phyloP scores from a whole-genome alignment of 2,888 invertebrate species.

The Leptopilina myrica region DNA sequence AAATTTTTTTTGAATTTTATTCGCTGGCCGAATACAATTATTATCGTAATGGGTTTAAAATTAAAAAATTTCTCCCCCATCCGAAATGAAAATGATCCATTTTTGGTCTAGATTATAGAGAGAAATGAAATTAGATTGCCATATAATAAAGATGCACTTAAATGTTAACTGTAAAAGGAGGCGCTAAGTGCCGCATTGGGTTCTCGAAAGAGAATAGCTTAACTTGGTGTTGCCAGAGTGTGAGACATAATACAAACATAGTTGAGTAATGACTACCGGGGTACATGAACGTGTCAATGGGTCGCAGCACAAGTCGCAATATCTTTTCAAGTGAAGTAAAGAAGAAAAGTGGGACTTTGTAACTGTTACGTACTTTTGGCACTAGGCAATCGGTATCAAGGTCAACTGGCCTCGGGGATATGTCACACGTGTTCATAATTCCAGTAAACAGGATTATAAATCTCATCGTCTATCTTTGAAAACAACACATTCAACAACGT shows the following conservation, averaged over 20 bases:
- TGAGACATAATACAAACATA: slow-evolving; percentile 38
- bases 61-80: too few species aligned
- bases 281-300: slow-evolving; percentile 36
- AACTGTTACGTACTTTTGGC: slow-evolving; percentile 40
- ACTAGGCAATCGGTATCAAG: slow-evolving; percentile 40
- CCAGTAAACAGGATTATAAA: slow-evolving; percentile 37
- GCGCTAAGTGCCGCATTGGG: slow-evolving; percentile 18
- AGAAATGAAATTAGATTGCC: slow-evolving; percentile 9
- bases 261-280: slow-evolving; percentile 37
- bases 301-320: slow-evolving; percentile 35
- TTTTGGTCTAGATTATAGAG: not conserved
- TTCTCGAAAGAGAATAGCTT: slow-evolving; percentile 26
- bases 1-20: too few species aligned
- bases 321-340: slow-evolving; percentile 1
- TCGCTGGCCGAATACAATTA: too few species aligned
- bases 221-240: slow-evolving; percentile 19
- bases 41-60: too few species aligned
- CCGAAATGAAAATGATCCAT: not conserved
- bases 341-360: slow-evolving; percentile 39
- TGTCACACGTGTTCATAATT: slow-evolving; percentile 29
- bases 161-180: slow-evolving; percentile 36
- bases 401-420: slow-evolving; percentile 32
- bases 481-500: not conserved
- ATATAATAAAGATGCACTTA: slow-evolving; percentile 11
- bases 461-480: not conserved